A percentile compares a stretch with the other conserved stretches of the same genome.
Conservation (phyloP, 2,113 vertebrate species). For the Perccottus glenii region DNA sequence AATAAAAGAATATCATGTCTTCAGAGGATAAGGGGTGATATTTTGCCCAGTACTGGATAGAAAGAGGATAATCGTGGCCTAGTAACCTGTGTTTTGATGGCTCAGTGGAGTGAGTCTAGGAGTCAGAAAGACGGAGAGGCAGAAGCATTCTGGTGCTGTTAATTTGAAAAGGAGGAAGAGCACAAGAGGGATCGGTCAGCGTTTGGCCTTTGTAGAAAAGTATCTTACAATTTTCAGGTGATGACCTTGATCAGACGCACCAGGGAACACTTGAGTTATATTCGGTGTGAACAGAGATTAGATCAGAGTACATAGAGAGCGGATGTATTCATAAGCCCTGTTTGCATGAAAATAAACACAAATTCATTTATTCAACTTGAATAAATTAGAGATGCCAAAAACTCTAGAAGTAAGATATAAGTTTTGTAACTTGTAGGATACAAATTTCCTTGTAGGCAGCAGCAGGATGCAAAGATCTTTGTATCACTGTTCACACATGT, state of each 20-base stretch:
- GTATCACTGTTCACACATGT: no score
- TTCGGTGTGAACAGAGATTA: slow-evolving; percentile 14
- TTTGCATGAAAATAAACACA: background rate
- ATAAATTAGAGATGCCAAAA: no score
- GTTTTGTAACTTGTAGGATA: no score
- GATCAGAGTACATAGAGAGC: background rate
- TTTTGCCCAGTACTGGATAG: slow-evolving; percentile 20
- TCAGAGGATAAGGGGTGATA: slow-evolving; percentile 38
- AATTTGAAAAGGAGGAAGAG: slow-evolving; percentile 38
- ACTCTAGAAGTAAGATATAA: no score
- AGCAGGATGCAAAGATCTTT: no score
- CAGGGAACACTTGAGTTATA: slow-evolving; percentile 4
- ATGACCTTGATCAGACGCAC: slow-evolving; percentile 29
- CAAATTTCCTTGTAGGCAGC: no score
- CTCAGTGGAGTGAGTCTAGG: slow-evolving; percentile 27
- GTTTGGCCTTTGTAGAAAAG: slow-evolving; percentile 20
- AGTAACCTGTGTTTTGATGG: slow-evolving; percentile 50
- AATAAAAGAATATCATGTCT: slow-evolving; percentile 25
- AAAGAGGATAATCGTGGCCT: slow-evolving; percentile 44
- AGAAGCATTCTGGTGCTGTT: slow-evolving; percentile 30
- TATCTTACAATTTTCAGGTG: slow-evolving; percentile 18
- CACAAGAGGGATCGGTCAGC: slow-evolving; percentile 1
- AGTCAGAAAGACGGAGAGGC: slow-evolving; percentile 35
- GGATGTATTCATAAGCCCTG: no score
- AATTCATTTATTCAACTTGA: no score